Evolutionary conservation across 2,888 invertebrate species (phyloP).

Genomic region (Lathronympha strigana): DNA sequence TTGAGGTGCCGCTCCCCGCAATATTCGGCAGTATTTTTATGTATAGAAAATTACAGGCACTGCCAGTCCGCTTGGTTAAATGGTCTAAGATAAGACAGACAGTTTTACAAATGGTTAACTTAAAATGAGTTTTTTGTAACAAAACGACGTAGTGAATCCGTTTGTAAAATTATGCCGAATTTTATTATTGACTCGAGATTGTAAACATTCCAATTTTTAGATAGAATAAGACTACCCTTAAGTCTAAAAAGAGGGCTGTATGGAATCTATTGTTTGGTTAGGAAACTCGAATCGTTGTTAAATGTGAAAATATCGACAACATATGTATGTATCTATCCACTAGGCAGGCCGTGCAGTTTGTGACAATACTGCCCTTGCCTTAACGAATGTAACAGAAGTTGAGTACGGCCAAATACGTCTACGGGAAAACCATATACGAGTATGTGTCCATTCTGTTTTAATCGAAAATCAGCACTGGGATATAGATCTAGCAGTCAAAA

Average conservation of each 20-base stretch:
- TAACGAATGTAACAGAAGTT: background rate
- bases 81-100: background rate
- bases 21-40: too few species aligned
- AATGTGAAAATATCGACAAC: conserved; percentile 16
- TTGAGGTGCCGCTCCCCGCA: too few species aligned
- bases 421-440: background rate
- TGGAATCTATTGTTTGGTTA: conserved; percentile 10
- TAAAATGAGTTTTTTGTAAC: too few species aligned
- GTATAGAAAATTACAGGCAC: too few species aligned
- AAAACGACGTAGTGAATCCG: background rate
- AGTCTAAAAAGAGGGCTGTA: conserved; percentile 49
- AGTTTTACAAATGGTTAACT: background rate
- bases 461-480: too few species aligned
- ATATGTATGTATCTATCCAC: background rate
- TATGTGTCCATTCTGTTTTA: background rate
- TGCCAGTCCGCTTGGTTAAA: too few species aligned
- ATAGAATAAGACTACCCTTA: conserved; percentile 48
- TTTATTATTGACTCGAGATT: conserved; percentile 35
- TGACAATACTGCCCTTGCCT: background rate
- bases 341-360: background rate
- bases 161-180: conserved; percentile 7
- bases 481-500: too few species aligned
- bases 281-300: conserved; percentile 16
- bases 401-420: background rate
- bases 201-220: conserved; percentile 57